phyloP scores from a whole-genome alignment of 1,140 invertebrate species.

The Agraylea sexmaculata region DNA sequence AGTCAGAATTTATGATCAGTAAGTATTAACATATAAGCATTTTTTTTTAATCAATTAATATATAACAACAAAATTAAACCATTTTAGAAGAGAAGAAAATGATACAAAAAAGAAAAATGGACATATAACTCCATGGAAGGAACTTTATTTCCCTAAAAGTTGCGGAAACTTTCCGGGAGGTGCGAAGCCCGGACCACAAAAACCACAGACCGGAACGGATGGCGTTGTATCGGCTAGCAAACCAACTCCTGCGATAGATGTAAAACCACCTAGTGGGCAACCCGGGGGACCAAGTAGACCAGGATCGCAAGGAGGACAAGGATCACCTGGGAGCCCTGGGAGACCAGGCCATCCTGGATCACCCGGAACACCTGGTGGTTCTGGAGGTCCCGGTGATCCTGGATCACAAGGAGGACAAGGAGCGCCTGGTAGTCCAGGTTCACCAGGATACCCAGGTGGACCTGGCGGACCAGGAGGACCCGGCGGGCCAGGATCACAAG shows the following conservation, averaged over 20 bases:
- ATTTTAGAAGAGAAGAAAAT: too few species aligned
- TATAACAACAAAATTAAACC: constrained; percentile 4
- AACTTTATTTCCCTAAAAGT: constrained; percentile 49
- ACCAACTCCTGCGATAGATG: constrained; percentile 9
- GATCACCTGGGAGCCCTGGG: neutral
- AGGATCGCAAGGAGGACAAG: neutral
- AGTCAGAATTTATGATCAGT: constrained; percentile 52
- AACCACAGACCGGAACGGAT: constrained; percentile 2
- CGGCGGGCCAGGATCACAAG: neutral
- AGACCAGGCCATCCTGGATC: neutral
- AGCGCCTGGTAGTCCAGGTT: constrained; percentile 9
- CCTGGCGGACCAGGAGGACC: constrained; percentile 10
- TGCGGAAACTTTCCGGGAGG: constrained; percentile 39
- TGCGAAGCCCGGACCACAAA: constrained; percentile 14
- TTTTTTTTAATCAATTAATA: constrained; percentile 1
- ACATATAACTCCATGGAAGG: constrained; percentile 43
- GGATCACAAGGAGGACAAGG: constrained; percentile 9
- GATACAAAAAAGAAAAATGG: constrained; percentile 40
- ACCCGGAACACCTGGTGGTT: neutral
- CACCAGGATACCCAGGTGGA: constrained; percentile 4
- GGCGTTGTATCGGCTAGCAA: constrained; percentile 22
- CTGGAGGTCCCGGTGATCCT: constrained; percentile 2
- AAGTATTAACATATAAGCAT: constrained; percentile 2
- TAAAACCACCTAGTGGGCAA: constrained; percentile 8
- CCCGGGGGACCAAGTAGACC: constrained; percentile 2